These are phyloP conservation scores for Teleogryllus oceanicus DNA, from an alignment of 2,888 invertebrate species.

Conservation along the genomic window DNA sequence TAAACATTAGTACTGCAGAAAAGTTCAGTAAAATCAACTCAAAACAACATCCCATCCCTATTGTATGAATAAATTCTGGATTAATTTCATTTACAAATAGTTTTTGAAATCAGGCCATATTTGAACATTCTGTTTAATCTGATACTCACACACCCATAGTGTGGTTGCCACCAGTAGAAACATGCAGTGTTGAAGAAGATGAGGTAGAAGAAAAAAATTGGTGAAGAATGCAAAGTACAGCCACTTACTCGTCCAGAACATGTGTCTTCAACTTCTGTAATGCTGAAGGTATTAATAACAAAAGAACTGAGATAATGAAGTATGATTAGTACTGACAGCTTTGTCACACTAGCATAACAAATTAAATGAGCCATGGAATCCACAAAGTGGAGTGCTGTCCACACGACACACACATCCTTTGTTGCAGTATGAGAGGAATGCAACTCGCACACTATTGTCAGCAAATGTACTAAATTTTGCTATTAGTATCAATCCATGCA, in stretches of 20 bases:
- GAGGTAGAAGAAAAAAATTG: slow-evolving; percentile 18
- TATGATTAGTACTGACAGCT: slow-evolving; percentile 19
- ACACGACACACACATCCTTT: not conserved
- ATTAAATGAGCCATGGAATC: not conserved
- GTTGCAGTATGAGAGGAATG: not conserved
- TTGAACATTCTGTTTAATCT: not conserved
- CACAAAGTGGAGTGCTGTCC: not conserved
- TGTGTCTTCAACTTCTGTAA: slow-evolving; percentile 25
- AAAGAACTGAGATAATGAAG: slow-evolving; percentile 18
- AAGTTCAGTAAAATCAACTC: too few relatives aligned
- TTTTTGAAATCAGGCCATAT: not conserved
- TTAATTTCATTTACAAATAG: not conserved
- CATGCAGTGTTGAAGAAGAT: slow-evolving; percentile 18
- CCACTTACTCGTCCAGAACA: slow-evolving; percentile 24
- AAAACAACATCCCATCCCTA: too few relatives aligned
- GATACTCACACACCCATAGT: slow-evolving; percentile 11
- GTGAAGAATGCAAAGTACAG: not conserved
- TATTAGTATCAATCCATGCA: slow-evolving; percentile 18
- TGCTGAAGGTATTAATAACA: slow-evolving; percentile 27
- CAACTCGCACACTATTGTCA: not conserved
- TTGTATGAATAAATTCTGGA: too few relatives aligned
- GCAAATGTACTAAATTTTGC: not conserved
- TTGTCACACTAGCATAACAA: not conserved
- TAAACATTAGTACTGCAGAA: too few relatives aligned
- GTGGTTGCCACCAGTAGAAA: slow-evolving; percentile 9